Conservation (phyloP, 2,113 vertebrate species). For the Trematocara macrostoma region DNA sequence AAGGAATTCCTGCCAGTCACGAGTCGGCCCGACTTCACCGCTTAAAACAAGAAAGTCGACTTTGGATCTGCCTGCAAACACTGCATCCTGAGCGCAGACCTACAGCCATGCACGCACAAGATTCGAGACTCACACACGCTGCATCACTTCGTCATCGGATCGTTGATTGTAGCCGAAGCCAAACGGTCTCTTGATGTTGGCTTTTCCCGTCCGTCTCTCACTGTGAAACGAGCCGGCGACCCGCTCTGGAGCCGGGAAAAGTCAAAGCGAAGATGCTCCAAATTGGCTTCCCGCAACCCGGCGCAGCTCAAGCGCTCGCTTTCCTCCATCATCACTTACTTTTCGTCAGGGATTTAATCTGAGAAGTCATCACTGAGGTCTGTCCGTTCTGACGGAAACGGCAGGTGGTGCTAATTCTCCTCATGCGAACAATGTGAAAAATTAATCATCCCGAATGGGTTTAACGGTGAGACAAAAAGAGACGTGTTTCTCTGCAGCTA, state of each 20-base stretch:
- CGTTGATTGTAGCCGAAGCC: background rate
- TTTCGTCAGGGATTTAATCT: background rate
- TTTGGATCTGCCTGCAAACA: background rate
- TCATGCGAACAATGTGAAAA: background rate
- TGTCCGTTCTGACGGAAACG: background rate
- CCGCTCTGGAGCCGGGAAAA: background rate
- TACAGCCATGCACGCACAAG: background rate
- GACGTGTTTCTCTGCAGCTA: background rate
- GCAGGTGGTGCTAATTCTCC: slow-evolving; percentile 1
- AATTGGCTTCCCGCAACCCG: background rate
- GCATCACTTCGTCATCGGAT: background rate
- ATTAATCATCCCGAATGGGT: background rate
- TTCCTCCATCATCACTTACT: background rate
- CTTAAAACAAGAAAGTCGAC: background rate
- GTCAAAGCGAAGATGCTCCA: background rate
- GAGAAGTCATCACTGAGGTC: background rate
- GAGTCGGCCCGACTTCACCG: background rate
- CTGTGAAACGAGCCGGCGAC: background rate
- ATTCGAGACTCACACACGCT: background rate
- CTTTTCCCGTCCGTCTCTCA: background rate
- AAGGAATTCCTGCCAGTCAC: background rate
- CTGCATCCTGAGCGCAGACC: background rate
- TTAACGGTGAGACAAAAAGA: background rate
- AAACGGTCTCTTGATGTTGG: background rate
- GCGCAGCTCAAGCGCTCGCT: background rate